Evolutionary conservation across 2,797 vertebrate species (phyloP).

Genomic region (Gymnodraco acuticeps): DNA sequence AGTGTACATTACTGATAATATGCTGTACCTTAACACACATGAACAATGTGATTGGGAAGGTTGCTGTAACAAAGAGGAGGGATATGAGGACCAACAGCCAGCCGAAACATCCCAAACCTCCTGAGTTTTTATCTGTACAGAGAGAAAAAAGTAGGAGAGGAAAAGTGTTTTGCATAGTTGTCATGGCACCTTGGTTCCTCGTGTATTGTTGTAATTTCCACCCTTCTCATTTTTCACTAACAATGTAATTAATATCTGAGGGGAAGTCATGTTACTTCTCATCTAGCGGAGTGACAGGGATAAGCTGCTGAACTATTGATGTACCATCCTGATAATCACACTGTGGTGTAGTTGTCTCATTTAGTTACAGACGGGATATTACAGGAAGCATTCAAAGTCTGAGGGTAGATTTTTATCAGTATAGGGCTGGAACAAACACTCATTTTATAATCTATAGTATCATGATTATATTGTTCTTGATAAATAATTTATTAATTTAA

Average conservation of each 20-base stretch:
- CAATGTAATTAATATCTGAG: conserved; percentile 38
- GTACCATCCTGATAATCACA: not conserved
- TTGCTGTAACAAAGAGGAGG: conserved; percentile 80
- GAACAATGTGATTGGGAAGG: conserved; percentile 88
- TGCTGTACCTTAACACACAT: conserved; percentile 90
- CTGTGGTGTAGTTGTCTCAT: not conserved
- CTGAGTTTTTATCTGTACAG: conserved; percentile 76
- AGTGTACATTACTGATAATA: not conserved
- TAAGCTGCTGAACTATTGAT: not conserved
- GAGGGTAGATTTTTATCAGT: not conserved
- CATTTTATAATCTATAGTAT: not conserved
- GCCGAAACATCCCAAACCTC: conserved; percentile 84
- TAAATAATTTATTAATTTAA: not conserved
- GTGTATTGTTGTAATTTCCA: not conserved
- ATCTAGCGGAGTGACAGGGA: not conserved
- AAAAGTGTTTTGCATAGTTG: not conserved
- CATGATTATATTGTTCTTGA: not conserved
- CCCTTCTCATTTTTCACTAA: conserved; percentile 23
- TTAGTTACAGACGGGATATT: not conserved
- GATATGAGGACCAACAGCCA: conserved; percentile 89
- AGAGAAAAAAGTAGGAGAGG: conserved; percentile 5
- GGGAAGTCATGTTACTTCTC: conserved; percentile 21
- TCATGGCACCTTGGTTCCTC: not conserved
- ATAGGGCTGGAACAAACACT: not conserved
- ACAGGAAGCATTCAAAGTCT: not conserved